phyloP scores from a whole-genome alignment of 2,888 invertebrate species.

The Galeopsomyia nigrocyanea region DNA sequence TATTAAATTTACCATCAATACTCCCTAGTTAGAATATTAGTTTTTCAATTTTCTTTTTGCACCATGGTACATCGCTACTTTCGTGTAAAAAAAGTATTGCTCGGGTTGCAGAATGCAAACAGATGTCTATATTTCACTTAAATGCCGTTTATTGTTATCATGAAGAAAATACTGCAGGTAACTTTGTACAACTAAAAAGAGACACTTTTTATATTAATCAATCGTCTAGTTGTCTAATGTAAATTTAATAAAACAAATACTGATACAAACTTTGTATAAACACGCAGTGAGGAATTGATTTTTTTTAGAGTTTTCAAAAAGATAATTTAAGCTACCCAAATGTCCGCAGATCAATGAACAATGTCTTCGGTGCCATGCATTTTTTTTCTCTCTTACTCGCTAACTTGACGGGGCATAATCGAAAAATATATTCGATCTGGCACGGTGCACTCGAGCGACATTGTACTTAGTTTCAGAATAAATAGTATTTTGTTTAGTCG shows the following conservation, averaged over 20 bases:
- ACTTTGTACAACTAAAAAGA: too few species aligned
- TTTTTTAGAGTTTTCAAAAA: constrained; percentile 6
- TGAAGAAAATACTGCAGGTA: too few species aligned
- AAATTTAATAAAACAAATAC: constrained; percentile 29
- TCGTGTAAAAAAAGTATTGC: neutral
- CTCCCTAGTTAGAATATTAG: constrained; percentile 5
- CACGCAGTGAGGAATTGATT: constrained; percentile 10
- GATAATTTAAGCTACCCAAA: constrained; percentile 32
- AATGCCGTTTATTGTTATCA: too few species aligned
- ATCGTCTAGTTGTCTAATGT: neutral
- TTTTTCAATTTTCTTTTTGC: neutral
- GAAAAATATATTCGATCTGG: constrained; percentile 23
- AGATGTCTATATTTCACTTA: too few species aligned
- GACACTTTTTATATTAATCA: too few species aligned
- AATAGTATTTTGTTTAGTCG: constrained; percentile 1
- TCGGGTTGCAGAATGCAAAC: too few species aligned
- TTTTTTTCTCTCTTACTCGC: constrained; percentile 4
- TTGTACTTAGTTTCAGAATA: constrained; percentile 4
- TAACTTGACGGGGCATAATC: neutral
- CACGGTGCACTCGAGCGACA: constrained; percentile 2
- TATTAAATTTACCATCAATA: constrained; percentile 21
- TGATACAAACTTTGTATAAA: constrained; percentile 20
- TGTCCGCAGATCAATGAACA: neutral
- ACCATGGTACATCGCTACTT: neutral
- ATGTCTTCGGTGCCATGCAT: neutral